A percentile compares a stretch with the other conserved stretches of the same genome.
Evolutionary conservation across 2,888 invertebrate species (phyloP).

Genomic region (Aricia artaxerxes): DNA sequence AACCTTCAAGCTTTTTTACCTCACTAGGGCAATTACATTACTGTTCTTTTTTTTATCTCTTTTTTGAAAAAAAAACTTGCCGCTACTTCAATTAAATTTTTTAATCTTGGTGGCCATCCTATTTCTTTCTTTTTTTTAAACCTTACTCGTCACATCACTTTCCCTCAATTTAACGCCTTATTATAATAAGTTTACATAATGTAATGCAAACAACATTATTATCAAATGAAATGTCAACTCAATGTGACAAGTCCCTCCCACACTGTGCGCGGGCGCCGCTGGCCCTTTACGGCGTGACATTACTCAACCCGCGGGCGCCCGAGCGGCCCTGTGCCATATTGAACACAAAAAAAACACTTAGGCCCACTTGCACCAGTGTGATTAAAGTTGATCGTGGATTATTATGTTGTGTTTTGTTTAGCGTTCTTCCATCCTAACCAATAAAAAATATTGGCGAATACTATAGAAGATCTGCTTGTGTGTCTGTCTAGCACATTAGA

Average conservation of each 20-base stretch:
- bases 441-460: not conserved
- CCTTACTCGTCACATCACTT: not conserved
- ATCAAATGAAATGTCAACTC: slow-evolving; percentile 4
- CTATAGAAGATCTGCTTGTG: not conserved
- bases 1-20: no score
- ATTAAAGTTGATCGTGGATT: not conserved
- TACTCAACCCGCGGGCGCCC: slow-evolving; percentile 1
- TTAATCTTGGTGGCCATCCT: not conserved
- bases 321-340: not conserved
- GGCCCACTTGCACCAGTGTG: not conserved
- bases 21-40: no score
- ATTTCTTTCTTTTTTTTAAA: no score
- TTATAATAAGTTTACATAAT: not conserved
- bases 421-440: not conserved
- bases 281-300: not conserved
- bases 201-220: slow-evolving; percentile 3
- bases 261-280: not conserved
- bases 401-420: not conserved
- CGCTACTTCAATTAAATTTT: not conserved
- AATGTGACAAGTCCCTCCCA: slow-evolving; percentile 18
- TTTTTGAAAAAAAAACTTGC: no score
- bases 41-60: no score
- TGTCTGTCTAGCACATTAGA: no score
- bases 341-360: not conserved
- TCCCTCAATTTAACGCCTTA: not conserved